phyloP scores from a whole-genome alignment of 2,888 invertebrate species.

The Loripinus fragilis region DNA sequence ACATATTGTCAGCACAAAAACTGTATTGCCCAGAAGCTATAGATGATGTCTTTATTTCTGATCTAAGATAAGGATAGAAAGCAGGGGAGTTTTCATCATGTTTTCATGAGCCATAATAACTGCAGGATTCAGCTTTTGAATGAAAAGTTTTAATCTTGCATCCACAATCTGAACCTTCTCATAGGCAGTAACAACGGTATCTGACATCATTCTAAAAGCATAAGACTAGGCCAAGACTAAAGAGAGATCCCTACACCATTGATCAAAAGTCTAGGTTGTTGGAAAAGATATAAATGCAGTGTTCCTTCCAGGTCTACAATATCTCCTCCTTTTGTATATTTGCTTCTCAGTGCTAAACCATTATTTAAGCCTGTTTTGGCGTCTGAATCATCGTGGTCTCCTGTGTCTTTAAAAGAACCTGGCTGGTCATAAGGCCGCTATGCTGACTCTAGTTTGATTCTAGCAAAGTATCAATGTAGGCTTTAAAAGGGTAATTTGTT shows the following conservation, averaged over 20 bases:
- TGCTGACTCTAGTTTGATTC: background rate
- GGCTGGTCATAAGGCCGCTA: background rate
- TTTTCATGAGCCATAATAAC: conserved; percentile 25
- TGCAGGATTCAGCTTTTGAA: conserved; percentile 33
- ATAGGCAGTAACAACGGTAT: conserved; percentile 14
- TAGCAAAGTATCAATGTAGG: background rate
- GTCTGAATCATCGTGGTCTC: conserved; percentile 13
- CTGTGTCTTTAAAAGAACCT: background rate
- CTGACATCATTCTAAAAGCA: conserved; percentile 27
- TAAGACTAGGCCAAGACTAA: conserved; percentile 35
- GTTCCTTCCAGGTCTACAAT: background rate
- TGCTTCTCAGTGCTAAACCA: conserved; percentile 24
- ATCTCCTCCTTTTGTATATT: background rate
- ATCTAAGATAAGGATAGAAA: conserved; percentile 26
- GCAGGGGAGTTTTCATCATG: conserved; percentile 17
- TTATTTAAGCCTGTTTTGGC: conserved; percentile 36
- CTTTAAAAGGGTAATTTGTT: conserved; percentile 17
- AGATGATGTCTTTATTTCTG: conserved; percentile 16
- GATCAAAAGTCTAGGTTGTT: conserved; percentile 11
- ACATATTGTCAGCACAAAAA: conserved; percentile 33
- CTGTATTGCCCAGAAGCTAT: conserved; percentile 29
- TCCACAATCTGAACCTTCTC: conserved; percentile 21
- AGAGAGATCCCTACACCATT: conserved; percentile 28
- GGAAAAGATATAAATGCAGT: background rate
- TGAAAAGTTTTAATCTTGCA: too few relatives aligned